Percentiles rank a stretch among this genome's conserved stretches.
Evolutionary conservation across 2,888 invertebrate genomes (phyloP).

Genomic region (Cylindroiulus punctatus): DNA sequence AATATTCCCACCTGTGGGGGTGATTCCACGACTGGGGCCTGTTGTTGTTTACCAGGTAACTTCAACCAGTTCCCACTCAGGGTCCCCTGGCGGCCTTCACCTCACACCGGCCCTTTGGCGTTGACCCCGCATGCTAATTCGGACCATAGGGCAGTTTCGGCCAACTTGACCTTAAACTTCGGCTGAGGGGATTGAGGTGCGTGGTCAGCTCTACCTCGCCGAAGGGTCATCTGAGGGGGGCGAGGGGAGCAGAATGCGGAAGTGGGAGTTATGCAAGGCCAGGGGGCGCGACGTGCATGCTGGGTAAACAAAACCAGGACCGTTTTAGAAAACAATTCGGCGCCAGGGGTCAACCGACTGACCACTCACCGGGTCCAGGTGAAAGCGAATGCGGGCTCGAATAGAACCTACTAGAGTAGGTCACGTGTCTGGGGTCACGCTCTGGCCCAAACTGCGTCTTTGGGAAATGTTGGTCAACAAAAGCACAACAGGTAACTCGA

Average conservation of each 20-base stretch:
- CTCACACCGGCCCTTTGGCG: not conserved
- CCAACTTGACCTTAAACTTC: not conserved
- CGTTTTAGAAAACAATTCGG: not conserved
- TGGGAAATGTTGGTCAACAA: too few species aligned
- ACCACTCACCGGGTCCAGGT: not conserved
- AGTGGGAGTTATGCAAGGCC: slow-evolving; percentile 1
- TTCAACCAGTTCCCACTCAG: not conserved
- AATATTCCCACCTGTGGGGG: too few species aligned
- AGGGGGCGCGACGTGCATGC: not conserved
- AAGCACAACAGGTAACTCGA: too few species aligned
- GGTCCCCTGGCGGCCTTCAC: not conserved
- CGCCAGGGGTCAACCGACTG: not conserved
- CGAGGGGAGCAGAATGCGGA: slow-evolving; percentile 10
- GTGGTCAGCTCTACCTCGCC: not conserved
- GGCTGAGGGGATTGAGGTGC: not conserved
- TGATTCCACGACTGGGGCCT: too few species aligned
- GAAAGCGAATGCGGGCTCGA: not conserved
- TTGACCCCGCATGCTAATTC: not conserved
- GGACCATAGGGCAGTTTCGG: not conserved
- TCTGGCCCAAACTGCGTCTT: not conserved
- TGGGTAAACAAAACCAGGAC: not conserved
- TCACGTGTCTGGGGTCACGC: not conserved
- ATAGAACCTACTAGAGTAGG: not conserved
- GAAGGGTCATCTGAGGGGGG: not conserved
- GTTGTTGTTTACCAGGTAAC: too few species aligned